phyloP scores from a whole-genome alignment of 2,888 invertebrate species.

The Lithosia quadra region DNA sequence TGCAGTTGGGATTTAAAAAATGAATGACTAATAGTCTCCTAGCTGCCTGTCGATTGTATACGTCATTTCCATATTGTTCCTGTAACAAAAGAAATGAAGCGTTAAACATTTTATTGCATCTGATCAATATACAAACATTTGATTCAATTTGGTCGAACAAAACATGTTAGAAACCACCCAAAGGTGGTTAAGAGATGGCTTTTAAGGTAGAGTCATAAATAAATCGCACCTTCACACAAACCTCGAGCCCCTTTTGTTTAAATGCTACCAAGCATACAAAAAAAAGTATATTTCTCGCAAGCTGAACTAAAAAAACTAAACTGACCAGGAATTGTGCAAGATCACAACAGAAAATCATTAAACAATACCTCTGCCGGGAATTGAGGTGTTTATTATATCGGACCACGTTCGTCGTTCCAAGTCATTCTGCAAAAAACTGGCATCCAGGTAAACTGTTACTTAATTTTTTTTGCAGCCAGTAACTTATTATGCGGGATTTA shows the following conservation, averaged over 20 bases:
- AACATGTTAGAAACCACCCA: conserved; percentile 72
- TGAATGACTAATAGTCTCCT: conserved; percentile 59
- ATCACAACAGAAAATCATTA: conserved; percentile 86
- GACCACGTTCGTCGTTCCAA: conserved; percentile 73
- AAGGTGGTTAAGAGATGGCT: conserved; percentile 78
- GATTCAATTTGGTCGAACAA: conserved; percentile 58
- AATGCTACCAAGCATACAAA: conserved; percentile 84
- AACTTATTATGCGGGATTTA: conserved; percentile 86
- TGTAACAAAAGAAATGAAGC: conserved; percentile 77
- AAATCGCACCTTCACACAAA: conserved; percentile 85
- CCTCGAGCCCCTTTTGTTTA: conserved; percentile 82
- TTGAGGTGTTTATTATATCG: conserved; percentile 86
- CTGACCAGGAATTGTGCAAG: conserved; percentile 83
- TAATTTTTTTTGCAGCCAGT: conserved; percentile 75
- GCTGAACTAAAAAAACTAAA: conserved; percentile 71
- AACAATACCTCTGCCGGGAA: conserved; percentile 84
- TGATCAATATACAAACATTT: conserved; percentile 60
- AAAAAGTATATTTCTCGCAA: conserved; percentile 78
- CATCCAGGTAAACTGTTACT: conserved; percentile 79
- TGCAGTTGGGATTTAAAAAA: conserved; percentile 58
- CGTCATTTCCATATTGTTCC: conserved; percentile 79
- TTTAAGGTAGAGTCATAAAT: conserved; percentile 82
- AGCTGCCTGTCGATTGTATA: conserved; percentile 57
- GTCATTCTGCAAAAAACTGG: conserved; percentile 76
- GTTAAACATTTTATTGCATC: conserved; percentile 65